Percentiles rank a stretch among this genome's conserved stretches.
Evolutionary conservation across 2,113 vertebrate species (phyloP).

Genomic region (Ivindomyrus marchei): DNA sequence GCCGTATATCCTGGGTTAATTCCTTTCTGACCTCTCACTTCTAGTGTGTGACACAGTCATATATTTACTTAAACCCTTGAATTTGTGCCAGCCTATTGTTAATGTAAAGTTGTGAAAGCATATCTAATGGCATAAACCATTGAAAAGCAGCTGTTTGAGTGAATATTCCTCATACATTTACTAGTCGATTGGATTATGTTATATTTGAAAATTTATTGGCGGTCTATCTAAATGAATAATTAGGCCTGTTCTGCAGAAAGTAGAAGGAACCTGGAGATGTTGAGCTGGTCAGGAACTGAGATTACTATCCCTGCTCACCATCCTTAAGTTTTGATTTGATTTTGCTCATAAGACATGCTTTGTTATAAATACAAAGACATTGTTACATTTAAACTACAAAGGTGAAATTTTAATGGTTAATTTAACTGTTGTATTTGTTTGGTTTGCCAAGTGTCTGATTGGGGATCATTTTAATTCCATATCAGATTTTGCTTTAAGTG

Average conservation of each 20-base stretch:
- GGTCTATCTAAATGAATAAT: neutral
- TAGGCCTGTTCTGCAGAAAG: neutral
- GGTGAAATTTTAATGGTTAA: neutral
- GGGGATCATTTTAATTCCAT: neutral
- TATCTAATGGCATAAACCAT: neutral
- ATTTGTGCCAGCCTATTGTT: neutral
- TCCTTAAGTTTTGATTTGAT: neutral
- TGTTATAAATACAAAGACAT: neutral
- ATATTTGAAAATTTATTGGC: neutral
- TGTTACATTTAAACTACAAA: neutral
- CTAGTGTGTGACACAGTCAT: neutral
- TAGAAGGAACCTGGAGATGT: neutral
- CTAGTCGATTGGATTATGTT: neutral
- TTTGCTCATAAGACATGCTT: neutral
- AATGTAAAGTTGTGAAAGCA: neutral
- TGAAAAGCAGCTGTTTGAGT: neutral
- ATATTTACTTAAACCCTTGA: neutral
- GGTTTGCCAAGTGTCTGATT: neutral
- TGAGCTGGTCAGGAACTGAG: neutral
- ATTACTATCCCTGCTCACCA: neutral
- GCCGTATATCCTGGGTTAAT: neutral
- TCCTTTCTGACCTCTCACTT: neutral
- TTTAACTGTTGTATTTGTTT: neutral
- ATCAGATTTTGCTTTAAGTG: neutral
- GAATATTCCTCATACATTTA: neutral